phyloP scores from a whole-genome alignment of 2,888 invertebrate species.

The Mantis religiosa region DNA sequence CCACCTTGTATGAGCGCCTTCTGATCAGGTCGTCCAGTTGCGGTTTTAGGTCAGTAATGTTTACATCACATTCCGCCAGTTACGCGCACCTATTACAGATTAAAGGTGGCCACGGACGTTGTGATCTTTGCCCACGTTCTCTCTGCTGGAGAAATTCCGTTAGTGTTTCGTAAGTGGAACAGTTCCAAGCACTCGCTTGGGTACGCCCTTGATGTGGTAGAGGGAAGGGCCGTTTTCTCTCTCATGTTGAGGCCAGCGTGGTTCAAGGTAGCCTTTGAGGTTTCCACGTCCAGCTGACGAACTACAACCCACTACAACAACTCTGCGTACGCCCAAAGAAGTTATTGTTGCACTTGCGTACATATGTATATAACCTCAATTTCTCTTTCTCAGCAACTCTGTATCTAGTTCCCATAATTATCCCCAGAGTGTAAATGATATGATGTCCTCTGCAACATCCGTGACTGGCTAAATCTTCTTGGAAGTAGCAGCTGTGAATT shows the following conservation, averaged over 20 bases:
- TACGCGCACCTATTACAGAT: background rate
- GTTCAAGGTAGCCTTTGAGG: slow-evolving; percentile 1
- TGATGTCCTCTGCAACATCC: no score
- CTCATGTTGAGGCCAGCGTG: background rate
- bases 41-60: background rate
- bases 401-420: background rate
- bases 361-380: background rate
- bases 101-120: background rate
- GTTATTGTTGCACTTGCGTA: background rate
- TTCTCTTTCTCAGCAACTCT: background rate
- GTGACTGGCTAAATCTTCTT: no score
- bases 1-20: no score
- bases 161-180: slow-evolving; percentile 13
- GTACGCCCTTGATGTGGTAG: slow-evolving; percentile 4
- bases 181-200: background rate
- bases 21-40: background rate
- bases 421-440: no score
- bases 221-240: background rate
- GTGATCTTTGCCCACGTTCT: background rate
- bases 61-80: background rate
- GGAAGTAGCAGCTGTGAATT: no score
- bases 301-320: background rate
- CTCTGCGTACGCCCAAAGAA: background rate
- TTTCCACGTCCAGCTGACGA: background rate
- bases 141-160: slow-evolving; percentile 1